Conservation (phyloP, 2,113 vertebrate genomes). For the Notechis scutatus region DNA sequence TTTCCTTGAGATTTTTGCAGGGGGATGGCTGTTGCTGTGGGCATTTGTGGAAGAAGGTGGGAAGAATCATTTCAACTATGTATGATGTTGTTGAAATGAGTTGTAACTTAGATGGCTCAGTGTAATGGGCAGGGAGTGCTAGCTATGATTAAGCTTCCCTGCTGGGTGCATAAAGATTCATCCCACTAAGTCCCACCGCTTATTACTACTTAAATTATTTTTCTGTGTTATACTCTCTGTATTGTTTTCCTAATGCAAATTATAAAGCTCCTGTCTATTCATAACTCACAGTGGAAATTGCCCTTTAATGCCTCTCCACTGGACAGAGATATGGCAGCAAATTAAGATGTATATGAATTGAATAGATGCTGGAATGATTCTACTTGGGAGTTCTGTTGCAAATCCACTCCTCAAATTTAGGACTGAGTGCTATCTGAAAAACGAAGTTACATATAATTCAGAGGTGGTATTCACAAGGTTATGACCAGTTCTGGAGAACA, state of each 20-base stretch:
- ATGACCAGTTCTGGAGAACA: too few species aligned
- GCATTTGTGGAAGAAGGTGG: not conserved
- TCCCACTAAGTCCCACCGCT: not conserved
- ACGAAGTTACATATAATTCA: not conserved
- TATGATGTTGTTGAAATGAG: not conserved
- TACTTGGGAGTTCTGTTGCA: not conserved
- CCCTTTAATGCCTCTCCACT: not conserved
- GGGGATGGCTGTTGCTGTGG: not conserved
- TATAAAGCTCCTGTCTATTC: not conserved
- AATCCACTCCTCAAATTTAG: not conserved
- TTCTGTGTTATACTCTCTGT: not conserved
- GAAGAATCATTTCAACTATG: not conserved
- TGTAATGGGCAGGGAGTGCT: not conserved
- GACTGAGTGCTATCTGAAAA: not conserved
- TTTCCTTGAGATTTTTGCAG: not conserved
- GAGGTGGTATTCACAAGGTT: too few species aligned
- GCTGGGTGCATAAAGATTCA: not conserved
- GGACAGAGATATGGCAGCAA: not conserved
- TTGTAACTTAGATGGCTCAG: not conserved
- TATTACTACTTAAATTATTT: not conserved
- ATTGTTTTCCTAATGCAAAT: not conserved
- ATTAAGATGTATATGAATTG: not conserved
- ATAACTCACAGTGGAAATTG: not conserved
- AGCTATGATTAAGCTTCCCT: not conserved
- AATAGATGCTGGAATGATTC: not conserved